These are phyloP conservation scores for Tenodera sinensis DNA, from an alignment of 2,888 invertebrate species.

Conservation along the genomic window DNA sequence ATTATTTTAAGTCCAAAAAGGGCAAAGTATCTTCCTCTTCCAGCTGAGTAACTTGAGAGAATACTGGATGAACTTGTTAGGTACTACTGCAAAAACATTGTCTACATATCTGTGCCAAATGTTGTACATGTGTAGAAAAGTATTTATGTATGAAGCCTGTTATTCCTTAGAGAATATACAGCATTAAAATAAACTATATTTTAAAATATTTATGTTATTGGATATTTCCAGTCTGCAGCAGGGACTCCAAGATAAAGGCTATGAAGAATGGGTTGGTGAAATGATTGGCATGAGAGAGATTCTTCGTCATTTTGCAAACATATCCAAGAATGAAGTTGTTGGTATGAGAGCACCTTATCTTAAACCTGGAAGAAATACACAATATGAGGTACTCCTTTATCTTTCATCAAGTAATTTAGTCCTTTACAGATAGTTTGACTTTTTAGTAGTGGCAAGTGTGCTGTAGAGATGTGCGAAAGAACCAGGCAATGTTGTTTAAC, in stretches of 20 bases:
- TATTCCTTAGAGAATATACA: too few species aligned
- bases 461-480: neutral
- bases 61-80: too few species aligned
- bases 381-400: slow-evolving; percentile 67
- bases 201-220: too few species aligned
- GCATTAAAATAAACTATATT: too few species aligned
- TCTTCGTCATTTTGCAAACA: slow-evolving; percentile 74
- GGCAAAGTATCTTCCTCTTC: too few species aligned
- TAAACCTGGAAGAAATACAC: slow-evolving; percentile 89
- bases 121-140: too few species aligned
- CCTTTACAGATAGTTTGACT: neutral
- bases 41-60: too few species aligned
- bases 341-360: slow-evolving; percentile 87
- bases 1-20: too few species aligned
- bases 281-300: slow-evolving; percentile 93
- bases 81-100: too few species aligned
- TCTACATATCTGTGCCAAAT: too few species aligned
- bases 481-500: too few species aligned
- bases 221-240: slow-evolving; percentile 53
- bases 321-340: slow-evolving; percentile 75
- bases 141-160: too few species aligned
- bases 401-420: neutral
- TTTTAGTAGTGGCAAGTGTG: neutral
- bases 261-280: slow-evolving; percentile 91
- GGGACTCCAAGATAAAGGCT: slow-evolving; percentile 83